Evolutionary conservation across 2,888 invertebrate species (phyloP), one percentile per base, ranked within the genome.

Genomic region (Ditula angustiorana): DNA sequence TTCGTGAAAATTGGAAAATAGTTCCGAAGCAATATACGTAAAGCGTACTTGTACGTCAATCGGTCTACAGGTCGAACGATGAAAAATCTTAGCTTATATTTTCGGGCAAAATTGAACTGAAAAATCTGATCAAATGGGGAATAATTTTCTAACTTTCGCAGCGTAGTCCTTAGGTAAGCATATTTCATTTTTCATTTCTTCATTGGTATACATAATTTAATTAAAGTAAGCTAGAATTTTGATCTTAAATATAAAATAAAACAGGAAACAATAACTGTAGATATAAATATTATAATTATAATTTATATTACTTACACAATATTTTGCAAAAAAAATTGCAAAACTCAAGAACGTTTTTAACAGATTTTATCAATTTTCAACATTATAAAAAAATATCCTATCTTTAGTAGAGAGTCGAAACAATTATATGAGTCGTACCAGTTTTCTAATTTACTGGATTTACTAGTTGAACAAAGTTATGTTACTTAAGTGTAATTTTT

Each of bases 41-140:
- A 67, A 74, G 44, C 73, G 72, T 71, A 75, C 75, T 73, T 80
- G 72, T 71, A 75, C 75, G 74, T 80, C 79, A 82, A 80, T 76
- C 74, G 75, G 72, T 71, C 55, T 57, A 73, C 69, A 71, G 71
- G 68, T 23, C 13, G 56, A 10, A 30, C 60, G 65, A 63, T 66
- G 69, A 71, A 75, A 77, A 74, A 75, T 73, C 69, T 68, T 67
- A 61, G 69, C 69, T 74, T 73, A 71, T 75, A 77, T 79, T 77
- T 66, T 61, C 73, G 19, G 76, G 23, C 55, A 52, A 60, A 67
- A 60, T 75, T 76, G 77, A 72, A 67, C 62, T 69, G 78, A 81
- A 76, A 74, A 66, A 41, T 44, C 69, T 72, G 73, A 74, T 76
- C 67, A 67, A 70, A 72, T 56, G 66, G 69, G 60, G 66, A 62